phyloP scores from a whole-genome alignment of 2,888 invertebrate genomes.

The Imbricaverruca yamaguchii region DNA sequence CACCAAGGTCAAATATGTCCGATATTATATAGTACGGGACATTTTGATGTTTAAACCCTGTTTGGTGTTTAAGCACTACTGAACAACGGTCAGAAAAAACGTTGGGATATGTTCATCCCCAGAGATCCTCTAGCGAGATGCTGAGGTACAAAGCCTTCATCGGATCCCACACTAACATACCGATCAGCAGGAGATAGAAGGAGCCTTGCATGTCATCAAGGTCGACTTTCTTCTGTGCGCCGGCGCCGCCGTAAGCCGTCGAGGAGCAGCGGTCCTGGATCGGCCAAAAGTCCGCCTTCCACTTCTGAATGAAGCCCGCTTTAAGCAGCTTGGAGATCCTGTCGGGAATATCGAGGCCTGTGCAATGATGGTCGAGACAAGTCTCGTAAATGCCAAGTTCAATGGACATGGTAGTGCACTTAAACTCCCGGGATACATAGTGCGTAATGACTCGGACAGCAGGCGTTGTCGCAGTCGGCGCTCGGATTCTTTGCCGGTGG shows the following conservation, averaged over 20 bases:
- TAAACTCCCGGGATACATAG: too few relatives aligned
- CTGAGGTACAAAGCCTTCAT: too few relatives aligned
- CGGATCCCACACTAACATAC: conserved; percentile 44
- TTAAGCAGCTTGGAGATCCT: conserved; percentile 74
- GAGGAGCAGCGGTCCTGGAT: conserved; percentile 64
- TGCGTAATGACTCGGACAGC: too few relatives aligned
- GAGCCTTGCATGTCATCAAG: conserved; percentile 88
- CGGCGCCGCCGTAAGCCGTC: conserved; percentile 40
- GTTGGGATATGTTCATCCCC: too few relatives aligned
- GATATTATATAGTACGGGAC: neutral
- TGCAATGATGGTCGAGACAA: too few relatives aligned
- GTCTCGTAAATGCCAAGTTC: too few relatives aligned
- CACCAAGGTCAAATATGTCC: too few relatives aligned
- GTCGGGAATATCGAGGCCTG: neutral
- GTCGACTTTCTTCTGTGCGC: conserved; percentile 73
- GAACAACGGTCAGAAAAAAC: too few relatives aligned
- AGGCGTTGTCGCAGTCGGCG: too few relatives aligned
- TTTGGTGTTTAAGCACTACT: neutral
- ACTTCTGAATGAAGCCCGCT: conserved; percentile 73
- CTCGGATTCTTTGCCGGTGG: too few relatives aligned
- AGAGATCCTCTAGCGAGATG: too few relatives aligned
- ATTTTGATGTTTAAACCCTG: neutral
- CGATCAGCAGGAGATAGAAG: conserved; percentile 72
- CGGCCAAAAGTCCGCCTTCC: conserved; percentile 69
- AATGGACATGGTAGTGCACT: too few relatives aligned